Base-by-base conservation (phyloP, 2,888 invertebrate species). In the Drosophila silvestris region DNA sequence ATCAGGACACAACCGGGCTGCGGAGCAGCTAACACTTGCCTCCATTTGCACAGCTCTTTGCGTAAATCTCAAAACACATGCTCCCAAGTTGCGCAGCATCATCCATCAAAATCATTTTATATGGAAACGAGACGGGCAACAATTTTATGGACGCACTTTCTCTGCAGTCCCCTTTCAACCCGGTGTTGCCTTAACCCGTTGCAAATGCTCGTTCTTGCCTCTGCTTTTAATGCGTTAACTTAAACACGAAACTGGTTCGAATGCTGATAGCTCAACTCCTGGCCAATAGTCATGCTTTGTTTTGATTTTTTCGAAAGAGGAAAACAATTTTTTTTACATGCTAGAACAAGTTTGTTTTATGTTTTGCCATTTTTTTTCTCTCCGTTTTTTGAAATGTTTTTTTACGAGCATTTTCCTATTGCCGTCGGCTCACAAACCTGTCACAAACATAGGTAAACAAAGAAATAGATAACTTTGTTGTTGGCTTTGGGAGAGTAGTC, bases 91-190 rank as follows among this genome's bases (percentile, higher is more conserved):
- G 85, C 79, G 87, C 75, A 86, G 84, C 89, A 90, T 90, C 85
- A 86, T 86, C 89, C 85, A 86, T 86, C 85, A 86, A 90, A 90
- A 81, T 79, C 89, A 75, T 90, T 90, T 85, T 90, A 81, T 86
- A 90, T 90, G 91, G 91, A 90, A 83, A 89, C 77, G 70, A 83
- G 73, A 71, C 69, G 75, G 79, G 82, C 85, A 75, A 68, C 87
- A 89, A 78, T 82, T 89, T 84, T 84, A 83, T 83, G 83, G 72
- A 65, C 63, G 78, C 75, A 82, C 68, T 79, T 81, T 75, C 41
- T 57, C 53, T 54, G 35, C 28, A 28, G n/a, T 30, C 28, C 41
- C 50, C 30, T 5, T 50, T 50, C 26, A n/a, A 50, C 30, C 53
- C 35, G 37, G 12, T 37, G 47, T 51, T 44, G 64, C 33, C 63